A percentile compares a stretch with the other conserved stretches of the same genome.
These are phyloP conservation scores for Coelopa pilipes DNA, from an alignment of 2,888 invertebrate species.

Conservation along the genomic window DNA sequence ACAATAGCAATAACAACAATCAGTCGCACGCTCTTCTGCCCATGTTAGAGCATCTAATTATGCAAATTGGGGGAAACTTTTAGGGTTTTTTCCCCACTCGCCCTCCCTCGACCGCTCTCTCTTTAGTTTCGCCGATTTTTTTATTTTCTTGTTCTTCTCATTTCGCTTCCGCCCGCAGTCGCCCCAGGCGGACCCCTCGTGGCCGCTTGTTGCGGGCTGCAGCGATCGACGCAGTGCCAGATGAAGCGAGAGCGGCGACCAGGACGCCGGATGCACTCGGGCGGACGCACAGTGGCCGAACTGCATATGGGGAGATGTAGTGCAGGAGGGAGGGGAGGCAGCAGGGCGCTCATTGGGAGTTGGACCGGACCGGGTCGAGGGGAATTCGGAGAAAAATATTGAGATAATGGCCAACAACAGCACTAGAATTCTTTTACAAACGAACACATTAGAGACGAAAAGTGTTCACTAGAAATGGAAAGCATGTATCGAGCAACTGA, in stretches of 20 bases:
- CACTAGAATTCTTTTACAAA: not conserved
- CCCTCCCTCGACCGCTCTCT: not conserved
- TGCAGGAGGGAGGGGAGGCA: too few relatives aligned
- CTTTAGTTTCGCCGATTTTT: not conserved
- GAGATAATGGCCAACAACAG: not conserved
- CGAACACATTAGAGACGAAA: too few relatives aligned
- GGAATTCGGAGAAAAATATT: too few relatives aligned
- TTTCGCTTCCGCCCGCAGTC: not conserved
- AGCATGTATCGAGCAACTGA: too few relatives aligned
- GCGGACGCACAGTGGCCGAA: too few relatives aligned
- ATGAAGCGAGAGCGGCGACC: not conserved
- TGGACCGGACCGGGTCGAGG: too few relatives aligned
- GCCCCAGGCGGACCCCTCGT: too few relatives aligned
- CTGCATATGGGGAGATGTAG: too few relatives aligned
- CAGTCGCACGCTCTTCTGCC: conserved; percentile 25
- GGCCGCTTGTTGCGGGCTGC: too few relatives aligned
- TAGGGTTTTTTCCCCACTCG: conserved; percentile 37
- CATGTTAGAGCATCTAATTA: conserved; percentile 47
- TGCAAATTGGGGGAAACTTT: conserved; percentile 47
- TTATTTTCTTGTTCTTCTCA: not conserved
- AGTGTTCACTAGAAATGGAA: too few relatives aligned
- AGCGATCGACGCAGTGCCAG: not conserved
- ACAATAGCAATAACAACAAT: conserved; percentile 7
- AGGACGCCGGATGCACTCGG: too few relatives aligned
- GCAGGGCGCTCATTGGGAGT: too few relatives aligned